Evolutionary conservation across 2,888 invertebrate genomes (phyloP).

Genomic region (Tenthredo livida): DNA sequence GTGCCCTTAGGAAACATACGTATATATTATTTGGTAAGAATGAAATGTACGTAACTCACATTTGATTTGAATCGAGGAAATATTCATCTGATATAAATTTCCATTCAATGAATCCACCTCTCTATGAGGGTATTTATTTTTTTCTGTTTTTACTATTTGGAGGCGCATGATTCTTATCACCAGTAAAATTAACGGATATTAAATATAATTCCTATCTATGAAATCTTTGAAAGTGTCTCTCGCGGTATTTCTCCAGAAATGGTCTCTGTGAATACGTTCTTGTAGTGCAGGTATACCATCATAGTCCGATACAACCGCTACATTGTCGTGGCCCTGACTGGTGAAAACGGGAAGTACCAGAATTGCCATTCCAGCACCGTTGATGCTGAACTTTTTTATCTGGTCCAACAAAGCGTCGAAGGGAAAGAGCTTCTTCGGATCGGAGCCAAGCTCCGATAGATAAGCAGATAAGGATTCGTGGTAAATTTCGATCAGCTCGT

Average conservation of each 20-base stretch:
- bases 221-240: slow-evolving; percentile 60
- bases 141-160: no score
- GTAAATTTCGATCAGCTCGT: slow-evolving; percentile 69
- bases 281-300: no score
- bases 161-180: background rate
- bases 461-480: slow-evolving; percentile 66
- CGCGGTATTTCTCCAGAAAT: slow-evolving; percentile 57
- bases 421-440: slow-evolving; percentile 68
- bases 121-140: no score
- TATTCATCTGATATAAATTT: no score
- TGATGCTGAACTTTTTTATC: slow-evolving; percentile 66
- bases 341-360: slow-evolving; percentile 51
- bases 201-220: slow-evolving; percentile 62
- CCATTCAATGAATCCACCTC: no score
- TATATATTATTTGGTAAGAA: no score
- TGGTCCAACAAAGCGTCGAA: slow-evolving; percentile 65
- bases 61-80: no score
- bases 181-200: slow-evolving; percentile 62
- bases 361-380: slow-evolving; percentile 65
- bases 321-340: no score
- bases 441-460: slow-evolving; percentile 64
- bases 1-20: no score
- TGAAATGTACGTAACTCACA: no score
- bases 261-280: slow-evolving; percentile 54
- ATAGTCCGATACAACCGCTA: no score